Evolutionary conservation across 2,113 vertebrate genomes (phyloP), one percentile per base, ranked within the genome.

Genomic region (Ovibos moschatus): DNA sequence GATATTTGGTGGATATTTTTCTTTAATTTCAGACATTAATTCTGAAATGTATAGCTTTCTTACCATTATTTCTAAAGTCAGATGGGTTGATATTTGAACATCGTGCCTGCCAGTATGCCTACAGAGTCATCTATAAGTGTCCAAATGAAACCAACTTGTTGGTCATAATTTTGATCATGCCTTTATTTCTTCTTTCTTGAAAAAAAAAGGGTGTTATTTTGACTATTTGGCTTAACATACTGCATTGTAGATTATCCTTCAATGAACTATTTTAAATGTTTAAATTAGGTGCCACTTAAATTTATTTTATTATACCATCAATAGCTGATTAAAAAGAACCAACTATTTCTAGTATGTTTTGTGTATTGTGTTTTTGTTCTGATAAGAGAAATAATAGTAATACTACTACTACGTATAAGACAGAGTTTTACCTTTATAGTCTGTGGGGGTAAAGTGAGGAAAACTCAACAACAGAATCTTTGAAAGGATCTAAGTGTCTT

Each of bases 251-350:
- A 97, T 98, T 98, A 97, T 71, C 97, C 96, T 98, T 97, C 97
- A 89, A 64, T 95, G 87, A 96, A 97, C 96, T 98, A 93, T 95
- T 98, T 97, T 98, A 98, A 96, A 96, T 91, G 97, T 90, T 98
- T 98, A 98, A 97, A 97, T 98, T 98, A 98, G 96, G 95, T 98
- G 95, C 96, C 98, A 97, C 98, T 98, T 97, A 98, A 97, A 97
- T 98, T 98, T 97, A 87, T 98, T 98, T 98, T 98, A 98, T 93
- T 98, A 92, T 53, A 50, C 58, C 97, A 95, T 96, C 87, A 93
- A 45, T 96, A 98, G 95, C 83, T 97, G 47, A 98, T 98, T 98
- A 97, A 98, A 98, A 97, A 93, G 85, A 98, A 96, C 91, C 89
- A 97, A 95, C 93, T 97, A 96, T 98, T 98, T 98, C 93, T 98